A percentile compares a stretch with the other conserved stretches of the same genome.
These are phyloP conservation scores for Metopolophium dirhodum DNA, from an alignment of 1,140 invertebrate genomes.

Conservation along the genomic window DNA sequence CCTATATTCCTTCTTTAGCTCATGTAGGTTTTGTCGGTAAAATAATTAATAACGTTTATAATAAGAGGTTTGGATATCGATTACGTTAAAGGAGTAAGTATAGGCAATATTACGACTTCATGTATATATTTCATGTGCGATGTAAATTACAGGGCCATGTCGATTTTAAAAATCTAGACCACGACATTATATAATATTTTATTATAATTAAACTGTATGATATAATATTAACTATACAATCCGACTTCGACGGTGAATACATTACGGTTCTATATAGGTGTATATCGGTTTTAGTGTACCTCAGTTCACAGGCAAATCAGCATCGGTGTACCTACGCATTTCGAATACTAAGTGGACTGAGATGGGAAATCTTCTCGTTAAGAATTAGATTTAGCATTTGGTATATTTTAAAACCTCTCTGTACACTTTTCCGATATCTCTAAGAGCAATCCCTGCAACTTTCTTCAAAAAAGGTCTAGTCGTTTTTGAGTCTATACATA, in stretches of 20 bases:
- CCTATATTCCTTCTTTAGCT: not conserved
- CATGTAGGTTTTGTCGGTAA: not conserved
- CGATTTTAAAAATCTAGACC: not conserved
- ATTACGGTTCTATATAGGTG: not conserved
- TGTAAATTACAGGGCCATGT: not conserved
- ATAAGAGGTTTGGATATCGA: not conserved
- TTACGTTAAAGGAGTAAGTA: not conserved
- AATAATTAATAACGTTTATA: not conserved
- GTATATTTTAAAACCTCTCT: too few species aligned
- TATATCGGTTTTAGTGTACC: not conserved
- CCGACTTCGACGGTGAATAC: not conserved
- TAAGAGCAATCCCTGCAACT: too few species aligned
- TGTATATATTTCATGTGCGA: not conserved
- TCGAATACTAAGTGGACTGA: not conserved
- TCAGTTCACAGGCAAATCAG: not conserved
- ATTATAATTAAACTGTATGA: too few species aligned
- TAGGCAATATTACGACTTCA: not conserved
- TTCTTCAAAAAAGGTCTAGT: too few species aligned
- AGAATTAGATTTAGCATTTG: too few species aligned
- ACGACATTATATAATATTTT: not conserved
- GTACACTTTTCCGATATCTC: too few species aligned
- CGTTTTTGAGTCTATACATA: too few species aligned
- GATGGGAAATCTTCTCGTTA: rapidly evolving
- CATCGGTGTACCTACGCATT: not conserved
- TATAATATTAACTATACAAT: too few species aligned